Base-by-base conservation (phyloP, 2,888 invertebrate species). In the Polydrusus cervinus region DNA sequence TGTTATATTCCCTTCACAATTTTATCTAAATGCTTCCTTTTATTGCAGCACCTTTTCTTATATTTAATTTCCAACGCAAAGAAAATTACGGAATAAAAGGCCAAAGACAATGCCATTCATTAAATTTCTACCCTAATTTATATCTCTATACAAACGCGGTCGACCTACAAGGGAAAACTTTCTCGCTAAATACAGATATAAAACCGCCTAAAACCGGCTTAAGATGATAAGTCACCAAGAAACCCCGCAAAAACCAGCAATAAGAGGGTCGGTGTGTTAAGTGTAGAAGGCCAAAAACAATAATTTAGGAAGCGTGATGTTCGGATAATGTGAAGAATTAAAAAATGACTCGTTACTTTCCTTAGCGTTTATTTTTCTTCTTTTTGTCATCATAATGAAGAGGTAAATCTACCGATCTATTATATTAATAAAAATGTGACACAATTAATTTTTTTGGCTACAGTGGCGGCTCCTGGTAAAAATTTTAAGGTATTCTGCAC, bases 101-200 rank as follows among this genome's bases (percentile, higher is more conserved):
- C 57, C 14, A 30, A 55, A 64, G 71, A 71, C 71, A 71, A 71
- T 71, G 70, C 62, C 62, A 71, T 61, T 51, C 70, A 71, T 34
- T 62, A 61, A 62, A 62, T 62, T 71, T 38, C 57, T 60, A 62
- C 70, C 70, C 70, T 71, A 71, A 71, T 71, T 71, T 71, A 71
- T 71, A 71, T 71, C 62, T 71, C 70, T 71, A 71, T 71, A 53
- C 47, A 40, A 47, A 60, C 38, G 47, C 69, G 45, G 69, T 68
- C 57, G 60, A 60, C 62, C 70, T 71, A 71, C 70, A 71, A 71
- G 70, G 70, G 70, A 71, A 71, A 71, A 62, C 64, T 65, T 55
- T 71, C 65, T 71, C 71, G 64, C 62, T 62, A 55, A 71, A 71
- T 71, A 71, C 64, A 71, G 71, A 65, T 65, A 64, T 71, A 71